Evolutionary conservation across 2,888 invertebrate species (phyloP).

Genomic region (Iselma pallidipennis): DNA sequence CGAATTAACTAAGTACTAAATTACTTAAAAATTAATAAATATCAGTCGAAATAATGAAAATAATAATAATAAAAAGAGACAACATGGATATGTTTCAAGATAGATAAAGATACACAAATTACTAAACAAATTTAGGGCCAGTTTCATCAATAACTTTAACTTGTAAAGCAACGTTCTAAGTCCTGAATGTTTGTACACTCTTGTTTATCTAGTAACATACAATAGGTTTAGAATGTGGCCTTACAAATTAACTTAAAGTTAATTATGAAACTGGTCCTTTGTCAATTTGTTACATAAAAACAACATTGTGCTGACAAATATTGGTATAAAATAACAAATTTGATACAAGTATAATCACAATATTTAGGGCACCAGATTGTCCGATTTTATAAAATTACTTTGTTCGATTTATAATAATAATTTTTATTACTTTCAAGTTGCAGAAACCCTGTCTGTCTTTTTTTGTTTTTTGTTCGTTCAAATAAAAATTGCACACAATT

Average conservation of each 20-base stretch:
- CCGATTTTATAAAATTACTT: too few species aligned
- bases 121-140: too few species aligned
- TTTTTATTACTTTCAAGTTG: constrained; percentile 9
- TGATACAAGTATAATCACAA: constrained; percentile 16
- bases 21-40: constrained; percentile 17
- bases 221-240: constrained; percentile 16
- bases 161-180: too few species aligned
- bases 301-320: too few species aligned
- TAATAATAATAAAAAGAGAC: not conserved
- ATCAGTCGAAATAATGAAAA: constrained; percentile 33
- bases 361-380: constrained; percentile 26
- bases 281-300: too few species aligned
- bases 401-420: too few species aligned
- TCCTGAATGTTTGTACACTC: not conserved
- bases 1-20: constrained; percentile 8
- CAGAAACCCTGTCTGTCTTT: not conserved
- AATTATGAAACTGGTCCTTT: too few species aligned
- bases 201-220: not conserved
- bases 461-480: not conserved
- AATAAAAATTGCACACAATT: not conserved
- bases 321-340: too few species aligned
- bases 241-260: constrained; percentile 8
- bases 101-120: not conserved
- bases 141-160: too few species aligned
- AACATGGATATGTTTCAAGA: constrained; percentile 8